These are phyloP conservation scores for Bos indicus DNA, from an alignment of 2,113 vertebrate species.

Conservation along the genomic window DNA sequence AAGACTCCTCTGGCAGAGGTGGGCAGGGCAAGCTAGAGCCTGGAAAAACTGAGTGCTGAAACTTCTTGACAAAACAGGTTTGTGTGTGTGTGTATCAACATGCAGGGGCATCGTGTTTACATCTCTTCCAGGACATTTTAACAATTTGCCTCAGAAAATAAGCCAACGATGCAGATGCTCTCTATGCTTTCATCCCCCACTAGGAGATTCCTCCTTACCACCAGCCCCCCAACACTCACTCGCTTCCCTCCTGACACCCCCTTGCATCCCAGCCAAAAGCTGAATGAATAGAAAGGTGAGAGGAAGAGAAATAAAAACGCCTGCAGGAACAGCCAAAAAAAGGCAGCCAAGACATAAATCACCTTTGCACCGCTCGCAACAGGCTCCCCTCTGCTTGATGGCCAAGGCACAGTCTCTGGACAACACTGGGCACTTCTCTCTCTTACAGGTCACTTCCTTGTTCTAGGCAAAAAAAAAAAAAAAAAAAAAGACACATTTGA, in stretches of 20 bases:
- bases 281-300: background rate
- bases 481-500: conserved; percentile 46
- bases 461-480: conserved; percentile 80
- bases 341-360: background rate
- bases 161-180: background rate
- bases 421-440: conserved; percentile 93
- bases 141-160: background rate
- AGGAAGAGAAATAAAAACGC: background rate
- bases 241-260: background rate
- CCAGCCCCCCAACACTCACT: background rate
- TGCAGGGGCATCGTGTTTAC: rapidly evolving
- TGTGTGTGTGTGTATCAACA: background rate
- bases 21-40: background rate
- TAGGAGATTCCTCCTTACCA: background rate
- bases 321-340: background rate
- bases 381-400: conserved; percentile 94
- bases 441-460: conserved; percentile 95
- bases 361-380: conserved; percentile 99
- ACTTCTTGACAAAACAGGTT: background rate
- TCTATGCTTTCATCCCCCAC: rapidly evolving
- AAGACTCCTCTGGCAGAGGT: background rate
- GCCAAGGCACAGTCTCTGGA: conserved; percentile 94
- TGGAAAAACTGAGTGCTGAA: background rate
- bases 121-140: background rate
- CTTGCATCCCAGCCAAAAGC: background rate